Conservation (phyloP, 23 tunicate genomes). For the Botrylloides violaceus region DNA sequence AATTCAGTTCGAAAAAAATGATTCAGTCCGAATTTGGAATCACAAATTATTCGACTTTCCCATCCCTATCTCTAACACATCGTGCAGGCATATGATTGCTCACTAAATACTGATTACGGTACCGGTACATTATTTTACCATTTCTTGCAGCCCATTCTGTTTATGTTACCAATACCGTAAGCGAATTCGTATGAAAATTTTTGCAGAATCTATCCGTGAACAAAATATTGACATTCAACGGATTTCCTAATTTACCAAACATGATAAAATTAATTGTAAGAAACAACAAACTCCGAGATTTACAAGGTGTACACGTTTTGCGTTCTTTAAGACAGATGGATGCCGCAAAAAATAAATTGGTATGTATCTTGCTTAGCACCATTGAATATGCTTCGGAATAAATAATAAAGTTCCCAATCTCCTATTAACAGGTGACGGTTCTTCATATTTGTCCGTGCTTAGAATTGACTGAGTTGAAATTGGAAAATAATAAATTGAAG, state of each 20-base stretch:
- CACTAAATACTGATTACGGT: too few species aligned
- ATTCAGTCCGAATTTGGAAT: too few species aligned
- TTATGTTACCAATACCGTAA: neutral
- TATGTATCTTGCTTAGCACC: too few species aligned
- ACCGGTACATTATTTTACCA: neutral
- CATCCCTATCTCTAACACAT: too few species aligned
- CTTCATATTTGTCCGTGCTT: conserved; percentile 22
- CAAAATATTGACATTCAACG: conserved; percentile 7
- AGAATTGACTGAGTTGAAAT: conserved; percentile 15
- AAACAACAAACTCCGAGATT: conserved; percentile 8
- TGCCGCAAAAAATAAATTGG: conserved; percentile 27
- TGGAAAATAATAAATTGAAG: neutral
- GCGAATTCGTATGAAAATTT: neutral
- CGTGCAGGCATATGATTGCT: too few species aligned
- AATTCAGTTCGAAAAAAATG: too few species aligned
- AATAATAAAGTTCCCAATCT: too few species aligned
- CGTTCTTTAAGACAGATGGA: conserved; percentile 14
- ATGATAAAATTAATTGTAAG: conserved; percentile 7
- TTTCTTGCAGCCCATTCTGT: neutral
- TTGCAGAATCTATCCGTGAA: conserved; percentile 24
- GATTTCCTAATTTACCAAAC: conserved; percentile 20
- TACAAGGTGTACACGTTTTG: conserved; percentile 29
- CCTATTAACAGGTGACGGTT: neutral
- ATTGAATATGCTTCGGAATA: too few species aligned
- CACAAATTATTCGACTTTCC: too few species aligned